These are phyloP conservation scores for Drosophila affinis DNA, from an alignment of 2,888 invertebrate species.

Conservation along the genomic window DNA sequence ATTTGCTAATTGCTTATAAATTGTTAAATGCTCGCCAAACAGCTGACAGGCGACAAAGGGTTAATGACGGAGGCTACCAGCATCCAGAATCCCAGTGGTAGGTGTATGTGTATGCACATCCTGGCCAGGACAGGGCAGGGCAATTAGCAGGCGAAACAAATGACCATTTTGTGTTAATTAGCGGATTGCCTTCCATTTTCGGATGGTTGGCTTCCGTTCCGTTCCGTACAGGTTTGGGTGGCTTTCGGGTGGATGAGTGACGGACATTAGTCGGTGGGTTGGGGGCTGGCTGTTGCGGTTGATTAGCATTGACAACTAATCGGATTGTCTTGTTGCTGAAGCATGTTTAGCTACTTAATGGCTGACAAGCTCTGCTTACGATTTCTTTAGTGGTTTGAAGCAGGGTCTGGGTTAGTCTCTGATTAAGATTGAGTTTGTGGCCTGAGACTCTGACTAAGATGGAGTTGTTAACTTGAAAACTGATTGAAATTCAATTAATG, in stretches of 20 bases:
- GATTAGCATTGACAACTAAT: conserved; percentile 45
- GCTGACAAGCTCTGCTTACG: conserved; percentile 23
- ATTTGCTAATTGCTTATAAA: conserved; percentile 69
- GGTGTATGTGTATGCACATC: conserved; percentile 16
- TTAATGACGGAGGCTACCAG: conserved; percentile 52
- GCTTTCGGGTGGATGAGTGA: conserved; percentile 1
- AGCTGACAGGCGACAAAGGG: conserved; percentile 65
- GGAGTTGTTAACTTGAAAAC: not conserved
- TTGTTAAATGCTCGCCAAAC: conserved; percentile 61
- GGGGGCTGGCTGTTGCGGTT: conserved; percentile 6
- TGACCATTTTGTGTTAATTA: conserved; percentile 58
- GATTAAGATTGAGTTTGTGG: conserved; percentile 3
- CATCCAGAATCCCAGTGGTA: conserved; percentile 6
- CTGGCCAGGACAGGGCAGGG: conserved; percentile 11
- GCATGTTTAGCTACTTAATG: conserved; percentile 54
- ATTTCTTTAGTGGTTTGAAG: conserved; percentile 26
- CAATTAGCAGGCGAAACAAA: conserved; percentile 71
- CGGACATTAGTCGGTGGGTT: conserved; percentile 8
- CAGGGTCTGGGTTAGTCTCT: not conserved
- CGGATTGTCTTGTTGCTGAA: conserved; percentile 41
- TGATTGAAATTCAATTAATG: conserved; percentile 1
- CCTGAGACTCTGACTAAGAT: conserved; percentile 9
- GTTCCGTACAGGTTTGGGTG: not conserved
- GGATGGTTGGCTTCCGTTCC: not conserved
- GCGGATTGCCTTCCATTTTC: conserved; percentile 30